These are phyloP conservation scores for Phyllotreta cruciferae DNA, from an alignment of 2,888 invertebrate species.

Conservation along the genomic window DNA sequence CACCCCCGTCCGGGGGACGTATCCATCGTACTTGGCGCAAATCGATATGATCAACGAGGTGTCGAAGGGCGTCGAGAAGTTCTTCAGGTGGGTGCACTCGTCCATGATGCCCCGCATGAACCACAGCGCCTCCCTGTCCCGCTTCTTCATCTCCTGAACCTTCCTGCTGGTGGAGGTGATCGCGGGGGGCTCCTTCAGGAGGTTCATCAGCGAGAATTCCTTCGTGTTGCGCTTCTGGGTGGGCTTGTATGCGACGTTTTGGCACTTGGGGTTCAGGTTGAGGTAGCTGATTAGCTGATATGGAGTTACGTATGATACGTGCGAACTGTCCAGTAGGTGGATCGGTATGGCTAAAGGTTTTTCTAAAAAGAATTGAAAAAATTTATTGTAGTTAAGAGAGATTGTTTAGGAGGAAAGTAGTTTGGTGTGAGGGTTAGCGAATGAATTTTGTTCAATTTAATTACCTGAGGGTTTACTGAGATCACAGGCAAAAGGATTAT, in stretches of 20 bases:
- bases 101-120: conserved; percentile 99
- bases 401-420: not conserved
- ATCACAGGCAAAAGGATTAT: conserved; percentile 63
- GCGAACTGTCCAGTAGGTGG: conserved; percentile 26
- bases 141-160: conserved; percentile 67
- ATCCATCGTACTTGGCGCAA: conserved; percentile 87
- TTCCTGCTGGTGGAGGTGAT: conserved; percentile 36
- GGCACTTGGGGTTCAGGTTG: conserved; percentile 43
- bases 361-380: conserved; percentile 39
- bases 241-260: conserved; percentile 45
- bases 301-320: conserved; percentile 48
- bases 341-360: conserved; percentile 35
- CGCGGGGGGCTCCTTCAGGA: conserved; percentile 40
- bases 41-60: conserved; percentile 90
- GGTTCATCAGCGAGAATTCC: conserved; percentile 39
- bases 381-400: not conserved
- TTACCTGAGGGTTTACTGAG: conserved; percentile 52
- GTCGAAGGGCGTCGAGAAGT: conserved; percentile 88
- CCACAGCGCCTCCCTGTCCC: conserved; percentile 78
- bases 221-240: conserved; percentile 35
- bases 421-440: conserved; percentile 10
- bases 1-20: conserved; percentile 87
- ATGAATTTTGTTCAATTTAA: not conserved
- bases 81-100: conserved; percentile 95
- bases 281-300: conserved; percentile 52